These are phyloP conservation scores for Eulemur coronatus DNA, from an alignment of 2,797 vertebrate species.

Conservation along the genomic window DNA sequence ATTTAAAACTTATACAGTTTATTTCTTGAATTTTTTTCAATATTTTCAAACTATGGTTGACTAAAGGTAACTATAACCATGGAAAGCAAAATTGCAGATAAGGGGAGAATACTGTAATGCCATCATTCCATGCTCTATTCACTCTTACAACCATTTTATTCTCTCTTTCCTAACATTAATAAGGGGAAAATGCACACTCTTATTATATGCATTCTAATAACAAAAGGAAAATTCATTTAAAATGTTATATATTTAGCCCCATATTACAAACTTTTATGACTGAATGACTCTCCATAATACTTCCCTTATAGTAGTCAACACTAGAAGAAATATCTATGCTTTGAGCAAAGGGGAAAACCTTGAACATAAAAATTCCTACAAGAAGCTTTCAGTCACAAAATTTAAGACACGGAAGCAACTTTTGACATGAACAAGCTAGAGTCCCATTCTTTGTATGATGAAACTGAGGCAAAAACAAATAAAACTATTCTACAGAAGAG, in stretches of 20 bases:
- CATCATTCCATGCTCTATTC: rapidly evolving
- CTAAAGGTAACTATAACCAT: background rate
- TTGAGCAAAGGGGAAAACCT: background rate
- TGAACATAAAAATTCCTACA: background rate
- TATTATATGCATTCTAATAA: background rate
- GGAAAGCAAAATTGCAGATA: background rate
- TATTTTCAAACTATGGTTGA: background rate
- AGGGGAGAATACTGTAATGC: background rate
- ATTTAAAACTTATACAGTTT: background rate
- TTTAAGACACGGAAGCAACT: background rate
- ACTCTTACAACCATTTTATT: background rate
- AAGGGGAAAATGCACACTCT: background rate
- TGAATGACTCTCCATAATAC: background rate
- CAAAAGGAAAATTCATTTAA: background rate
- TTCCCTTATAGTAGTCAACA: background rate
- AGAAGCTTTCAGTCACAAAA: background rate
- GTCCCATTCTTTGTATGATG: background rate
- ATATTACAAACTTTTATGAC: background rate
- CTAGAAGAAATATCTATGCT: background rate
- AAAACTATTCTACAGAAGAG: background rate
- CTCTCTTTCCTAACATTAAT: background rate
- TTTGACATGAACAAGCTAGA: background rate
- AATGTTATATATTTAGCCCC: background rate
- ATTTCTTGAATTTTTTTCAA: background rate
- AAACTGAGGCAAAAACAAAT: background rate